These are phyloP conservation scores for Stichopus chloronotus DNA, from an alignment of 35 echinoderm and acorn worm species.

Conservation along the genomic window DNA sequence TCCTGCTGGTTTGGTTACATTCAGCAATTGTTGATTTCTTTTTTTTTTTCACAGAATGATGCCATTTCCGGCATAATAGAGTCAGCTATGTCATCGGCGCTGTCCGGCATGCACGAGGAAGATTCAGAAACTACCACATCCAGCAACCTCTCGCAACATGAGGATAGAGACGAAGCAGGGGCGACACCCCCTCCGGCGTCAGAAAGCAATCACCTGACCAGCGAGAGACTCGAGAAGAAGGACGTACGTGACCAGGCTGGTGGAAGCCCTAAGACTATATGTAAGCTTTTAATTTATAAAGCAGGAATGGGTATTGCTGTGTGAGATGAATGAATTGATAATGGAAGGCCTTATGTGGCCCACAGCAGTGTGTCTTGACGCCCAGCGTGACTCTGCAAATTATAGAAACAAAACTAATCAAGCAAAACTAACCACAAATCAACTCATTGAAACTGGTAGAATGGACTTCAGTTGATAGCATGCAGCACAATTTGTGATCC, in stretches of 20 bases:
- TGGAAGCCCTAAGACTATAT: not conserved
- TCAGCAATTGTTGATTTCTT: not conserved
- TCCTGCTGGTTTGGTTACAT: too few relatives aligned
- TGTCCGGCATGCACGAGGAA: constrained; percentile 22
- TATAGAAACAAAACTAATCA: too few relatives aligned
- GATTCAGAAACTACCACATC: constrained; percentile 50
- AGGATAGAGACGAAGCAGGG: not conserved
- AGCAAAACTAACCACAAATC: too few relatives aligned
- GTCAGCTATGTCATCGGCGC: not conserved
- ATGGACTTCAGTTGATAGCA: too few relatives aligned
- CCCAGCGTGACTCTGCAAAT: too few relatives aligned
- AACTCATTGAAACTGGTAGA: too few relatives aligned
- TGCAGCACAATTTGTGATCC: too few relatives aligned
- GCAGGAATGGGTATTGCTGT: not conserved
- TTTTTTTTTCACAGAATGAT: constrained; percentile 18
- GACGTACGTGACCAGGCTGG: not conserved
- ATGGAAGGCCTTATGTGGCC: not conserved
- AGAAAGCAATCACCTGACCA: not conserved
- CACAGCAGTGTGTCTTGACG: not conserved
- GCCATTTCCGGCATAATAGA: constrained; percentile 19
- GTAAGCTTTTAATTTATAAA: not conserved
- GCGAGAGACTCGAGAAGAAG: not conserved
- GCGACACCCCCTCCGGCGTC: not conserved
- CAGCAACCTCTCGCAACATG: constrained; percentile 39
- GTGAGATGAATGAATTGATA: not conserved